Percentiles rank a stretch among this genome's conserved stretches.
These are phyloP conservation scores for Danio jaintianensis DNA, from an alignment of 2,797 vertebrate species.

Conservation along the genomic window DNA sequence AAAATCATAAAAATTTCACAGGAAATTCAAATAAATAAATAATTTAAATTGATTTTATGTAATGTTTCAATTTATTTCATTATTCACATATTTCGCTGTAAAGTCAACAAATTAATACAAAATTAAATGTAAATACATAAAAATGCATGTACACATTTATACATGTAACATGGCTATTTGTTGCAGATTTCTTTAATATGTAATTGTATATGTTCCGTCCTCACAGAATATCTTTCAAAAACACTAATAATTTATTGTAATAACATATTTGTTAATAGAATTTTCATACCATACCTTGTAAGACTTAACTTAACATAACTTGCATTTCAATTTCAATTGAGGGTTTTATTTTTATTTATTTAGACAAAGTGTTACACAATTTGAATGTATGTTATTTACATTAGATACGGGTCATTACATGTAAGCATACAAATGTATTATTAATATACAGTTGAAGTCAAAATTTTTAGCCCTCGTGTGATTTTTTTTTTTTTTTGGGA, in stretches of 20 bases:
- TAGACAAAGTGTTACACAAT: neutral
- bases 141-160: neutral
- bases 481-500: too few species aligned
- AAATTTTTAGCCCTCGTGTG: too few species aligned
- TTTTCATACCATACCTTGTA: neutral
- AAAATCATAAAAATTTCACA: too few species aligned
- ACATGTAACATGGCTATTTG: neutral
- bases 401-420: neutral
- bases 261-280: neutral
- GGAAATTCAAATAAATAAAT: too few species aligned
- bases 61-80: neutral
- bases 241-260: neutral
- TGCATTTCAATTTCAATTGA: neutral
- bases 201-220: neutral
- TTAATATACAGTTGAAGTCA: too few species aligned
- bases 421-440: too few species aligned
- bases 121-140: neutral
- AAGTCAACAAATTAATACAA: neutral
- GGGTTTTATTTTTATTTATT: neutral
- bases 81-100: neutral
- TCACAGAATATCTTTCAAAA: neutral
- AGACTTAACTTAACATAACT: too few species aligned
- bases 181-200: neutral
- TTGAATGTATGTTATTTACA: neutral
- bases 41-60: neutral